Percentiles rank a stretch among this genome's conserved stretches.
phyloP scores from a whole-genome alignment of 2,797 vertebrate species.

The Nyctalus aviator region DNA sequence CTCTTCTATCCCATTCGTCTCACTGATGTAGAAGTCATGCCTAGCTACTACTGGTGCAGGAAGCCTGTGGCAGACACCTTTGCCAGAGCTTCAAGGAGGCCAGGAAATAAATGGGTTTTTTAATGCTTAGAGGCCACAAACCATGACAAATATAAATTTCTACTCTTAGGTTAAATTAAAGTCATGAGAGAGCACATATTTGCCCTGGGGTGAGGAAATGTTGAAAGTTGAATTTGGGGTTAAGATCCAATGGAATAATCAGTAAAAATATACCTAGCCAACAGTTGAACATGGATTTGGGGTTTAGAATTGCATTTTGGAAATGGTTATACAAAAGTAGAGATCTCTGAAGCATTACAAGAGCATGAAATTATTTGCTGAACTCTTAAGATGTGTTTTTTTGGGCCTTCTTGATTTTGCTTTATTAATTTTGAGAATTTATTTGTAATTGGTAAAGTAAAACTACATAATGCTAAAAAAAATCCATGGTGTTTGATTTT shows the following conservation, averaged over 20 bases:
- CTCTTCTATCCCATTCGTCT: neutral
- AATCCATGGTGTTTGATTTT: neutral
- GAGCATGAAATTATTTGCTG: neutral
- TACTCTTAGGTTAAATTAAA: neutral
- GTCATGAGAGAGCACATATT: neutral
- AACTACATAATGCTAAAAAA: neutral
- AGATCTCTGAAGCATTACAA: no score
- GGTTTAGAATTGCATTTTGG: neutral
- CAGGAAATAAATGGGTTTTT: neutral
- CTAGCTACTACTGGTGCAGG: neutral
- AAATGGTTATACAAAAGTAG: neutral
- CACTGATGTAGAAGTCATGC: neutral
- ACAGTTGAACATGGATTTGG: neutral
- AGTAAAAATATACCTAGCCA: neutral
- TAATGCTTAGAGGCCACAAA: neutral
- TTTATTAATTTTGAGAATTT: constrained; percentile 22
- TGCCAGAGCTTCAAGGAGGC: neutral
- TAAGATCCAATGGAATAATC: neutral
- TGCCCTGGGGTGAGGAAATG: neutral
- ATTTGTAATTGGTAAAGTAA: neutral
- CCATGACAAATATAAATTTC: neutral
- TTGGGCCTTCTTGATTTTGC: neutral
- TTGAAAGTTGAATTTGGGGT: neutral
- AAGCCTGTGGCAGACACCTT: neutral
- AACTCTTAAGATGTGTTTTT: neutral